Evolutionary conservation across 2,888 invertebrate species (phyloP), one percentile per base, ranked within the genome.

Genomic region (Cephus sareptanus): DNA sequence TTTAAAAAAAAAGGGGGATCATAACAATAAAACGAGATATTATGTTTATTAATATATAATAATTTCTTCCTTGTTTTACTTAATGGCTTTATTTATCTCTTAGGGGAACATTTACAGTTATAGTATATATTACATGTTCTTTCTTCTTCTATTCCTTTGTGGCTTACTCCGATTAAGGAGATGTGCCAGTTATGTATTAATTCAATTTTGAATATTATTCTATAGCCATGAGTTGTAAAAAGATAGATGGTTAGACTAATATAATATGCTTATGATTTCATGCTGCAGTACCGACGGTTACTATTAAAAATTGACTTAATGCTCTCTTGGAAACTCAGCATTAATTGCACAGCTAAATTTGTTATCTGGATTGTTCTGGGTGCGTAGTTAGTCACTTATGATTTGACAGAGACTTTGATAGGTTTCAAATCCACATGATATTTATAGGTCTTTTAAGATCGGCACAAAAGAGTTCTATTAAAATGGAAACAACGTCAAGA

Each of bases 401-500:
- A 56, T 56, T 56, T 23, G 56, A 56, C 23, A 56, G 56, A 56
- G 56, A 23, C 23, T 23, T 56, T 56, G 56, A 2, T 56, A 56
- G 56, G 56, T 56, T 56, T 56, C 56, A 23, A 23, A 23, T 2
- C 40, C 23, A 23, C 23, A 56, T 6, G 56, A 56, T 56, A 56
- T 23, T 56, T 56, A 23, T 56, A 23, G 23, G 23, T 56, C 23
- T 74, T 13, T 11, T 15, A 74, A 35, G 6, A 74, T 30, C 35
- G 34, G 30, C 11, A 75, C 11, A 69, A 89, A 56, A 56, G 56
- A 23, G 23, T 56, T 56, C 0, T 56, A 9, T 71, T 71, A 34
- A 31, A 34, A 71, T 88, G 89, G 89, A 86, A 74, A 85, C 86
- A 74, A 85, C 86, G 34, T 83, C 83, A 75, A 87, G 84, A 80